A percentile compares a stretch with the other conserved stretches of the same genome.
These are phyloP conservation scores for Acrocyrtus sp. DNA, from an alignment of 2,888 invertebrate species.

Conservation along the genomic window DNA sequence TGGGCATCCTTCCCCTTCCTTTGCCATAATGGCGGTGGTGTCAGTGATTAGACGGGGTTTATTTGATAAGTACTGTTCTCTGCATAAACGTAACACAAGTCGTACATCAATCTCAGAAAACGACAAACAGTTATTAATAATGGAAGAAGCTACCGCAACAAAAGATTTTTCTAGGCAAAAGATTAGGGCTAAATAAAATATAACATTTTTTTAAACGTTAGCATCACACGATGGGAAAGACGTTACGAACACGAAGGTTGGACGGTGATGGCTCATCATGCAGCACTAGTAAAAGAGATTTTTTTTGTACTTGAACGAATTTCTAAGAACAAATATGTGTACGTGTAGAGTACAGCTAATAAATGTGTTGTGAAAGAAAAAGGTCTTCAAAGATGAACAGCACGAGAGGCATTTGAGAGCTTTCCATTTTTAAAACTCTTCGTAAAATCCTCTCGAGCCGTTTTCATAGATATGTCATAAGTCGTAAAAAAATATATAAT, in stretches of 20 bases:
- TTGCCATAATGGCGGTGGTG: conserved; percentile 81
- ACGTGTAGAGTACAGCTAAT: no score
- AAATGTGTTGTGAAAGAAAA: no score
- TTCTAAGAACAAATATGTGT: no score
- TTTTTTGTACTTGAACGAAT: no score
- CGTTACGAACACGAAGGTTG: conserved; percentile 7
- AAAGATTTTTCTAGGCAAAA: neutral
- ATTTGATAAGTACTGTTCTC: conserved; percentile 63
- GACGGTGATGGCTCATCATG: conserved; percentile 43
- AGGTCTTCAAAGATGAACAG: no score
- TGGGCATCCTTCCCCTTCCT: conserved; percentile 86
- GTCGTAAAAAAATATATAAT: no score
- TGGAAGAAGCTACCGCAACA: conserved; percentile 2
- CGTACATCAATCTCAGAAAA: neutral
- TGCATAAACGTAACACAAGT: conserved; percentile 21
- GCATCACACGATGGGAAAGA: neutral
- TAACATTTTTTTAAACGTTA: no score
- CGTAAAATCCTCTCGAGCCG: no score
- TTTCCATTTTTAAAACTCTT: no score
- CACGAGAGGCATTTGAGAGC: no score
- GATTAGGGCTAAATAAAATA: no score
- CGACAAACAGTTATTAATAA: conserved; percentile 11
- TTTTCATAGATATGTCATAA: no score
- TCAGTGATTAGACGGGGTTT: conserved; percentile 71
- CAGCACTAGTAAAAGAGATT: conserved; percentile 3